A percentile compares a stretch with the other conserved stretches of the same genome.
phyloP scores from a whole-genome alignment of 1,140 invertebrate genomes.

The fruit fly (Drosophila melanogaster) region Release_6_plus_ISO1_MT NC_004354.4:10149001-10149500 shows the following conservation, averaged over 20 bases:
- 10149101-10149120: not conserved
- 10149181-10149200: slow-evolving; percentile 8
- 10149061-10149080: slow-evolving; percentile 37
- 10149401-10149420: no score
- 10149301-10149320: not conserved
- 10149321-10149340: not conserved
- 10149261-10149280: not conserved
- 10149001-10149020: slow-evolving; percentile 53
- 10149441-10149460: not conserved
- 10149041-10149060: slow-evolving; percentile 16
- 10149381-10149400: no score
- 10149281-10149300: not conserved
- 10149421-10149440: no score
- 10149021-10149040: slow-evolving; percentile 44
- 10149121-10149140: slow-evolving; percentile 4
- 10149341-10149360: not conserved
- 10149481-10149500: not conserved
- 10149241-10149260: not conserved
- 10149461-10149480: no score
- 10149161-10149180: slow-evolving; percentile 17
- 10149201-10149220: not conserved
- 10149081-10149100: slow-evolving; percentile 1
- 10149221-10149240: not conserved
- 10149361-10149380: no score
- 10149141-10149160: slow-evolving; percentile 9